Base-by-base conservation (phyloP, 2,888 invertebrate species). In the Acleris sparsana region DNA sequence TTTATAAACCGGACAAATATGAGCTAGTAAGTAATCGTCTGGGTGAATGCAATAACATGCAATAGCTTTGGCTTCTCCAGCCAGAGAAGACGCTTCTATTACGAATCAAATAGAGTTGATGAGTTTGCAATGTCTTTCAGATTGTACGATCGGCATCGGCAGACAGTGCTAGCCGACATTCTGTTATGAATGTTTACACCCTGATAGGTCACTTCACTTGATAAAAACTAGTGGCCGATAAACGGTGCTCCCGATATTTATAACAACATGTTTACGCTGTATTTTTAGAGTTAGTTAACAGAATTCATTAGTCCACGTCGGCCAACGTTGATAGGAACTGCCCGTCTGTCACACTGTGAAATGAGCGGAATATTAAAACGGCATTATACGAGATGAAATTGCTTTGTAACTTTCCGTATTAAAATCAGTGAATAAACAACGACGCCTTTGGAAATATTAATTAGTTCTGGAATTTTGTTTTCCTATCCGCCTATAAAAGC, bases 191-290 rank as follows among this genome's bases (percentile, higher is more conserved):
- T 57, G 57, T 57, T 46, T 57, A 57, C 57, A 66, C 20, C 61
- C 66, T 63, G 72, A 71, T 68, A 73, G 75, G 74, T 72, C 74
- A 75, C 33, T 33, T 33, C 11, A 33, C 70, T 71, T 70, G 74
- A 73, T 75, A 76, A 74, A 72, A 71, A 62, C 55, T 68, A 62
- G 63, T 60, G 69, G 60, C 61, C 62, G 82, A 82, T 83, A 83
- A 82, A 80, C 83, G 74, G 63, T 75, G 75, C 72, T 78, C 77
- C 75, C 77, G 78, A 78, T 80, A 79, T 74, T 80, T 76, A 76
- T 78, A 82, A 80, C 68, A 83, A 82, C 80, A 77, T 84, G 84
- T 84, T 85, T 84, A 80, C 80, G 67, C 60, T 25, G 69, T 73
- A 73, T 74, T 75, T 79, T 80, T 71, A 74, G 72, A 73, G 70